phyloP scores from a whole-genome alignment of 2,797 vertebrate species.

The Tadarida brasiliensis region DNA sequence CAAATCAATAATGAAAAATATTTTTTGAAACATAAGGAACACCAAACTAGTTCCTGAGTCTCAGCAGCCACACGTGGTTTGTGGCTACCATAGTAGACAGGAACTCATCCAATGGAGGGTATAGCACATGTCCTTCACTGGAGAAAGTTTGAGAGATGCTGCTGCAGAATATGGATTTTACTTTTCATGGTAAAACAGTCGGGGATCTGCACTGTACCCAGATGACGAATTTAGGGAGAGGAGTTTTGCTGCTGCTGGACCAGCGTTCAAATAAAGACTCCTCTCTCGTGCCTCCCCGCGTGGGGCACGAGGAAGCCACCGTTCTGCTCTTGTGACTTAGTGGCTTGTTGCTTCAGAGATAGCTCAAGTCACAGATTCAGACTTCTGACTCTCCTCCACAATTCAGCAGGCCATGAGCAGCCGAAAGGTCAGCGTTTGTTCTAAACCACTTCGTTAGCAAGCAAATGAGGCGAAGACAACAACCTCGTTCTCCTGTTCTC shows the following conservation, averaged over 20 bases:
- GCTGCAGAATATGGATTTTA: neutral
- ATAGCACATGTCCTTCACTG: neutral
- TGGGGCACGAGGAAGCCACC: neutral
- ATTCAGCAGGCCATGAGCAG: neutral
- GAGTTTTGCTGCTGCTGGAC: neutral
- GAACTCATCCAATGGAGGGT: neutral
- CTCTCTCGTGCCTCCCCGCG: neutral
- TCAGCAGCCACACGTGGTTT: neutral
- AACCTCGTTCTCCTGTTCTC: neutral
- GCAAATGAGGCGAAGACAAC: slow-evolving; percentile 33
- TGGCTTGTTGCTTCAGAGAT: neutral
- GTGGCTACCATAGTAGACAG: neutral
- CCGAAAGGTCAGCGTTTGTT: slow-evolving; percentile 45
- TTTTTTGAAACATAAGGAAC: neutral
- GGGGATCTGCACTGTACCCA: neutral
- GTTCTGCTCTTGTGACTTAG: neutral
- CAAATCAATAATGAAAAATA: too few species aligned
- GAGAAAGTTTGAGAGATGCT: neutral
- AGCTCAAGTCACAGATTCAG: slow-evolving; percentile 4
- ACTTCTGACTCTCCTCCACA: neutral
- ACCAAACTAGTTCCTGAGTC: neutral
- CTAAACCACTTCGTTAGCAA: slow-evolving; percentile 24
- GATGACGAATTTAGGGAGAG: neutral
- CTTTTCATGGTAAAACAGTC: neutral
- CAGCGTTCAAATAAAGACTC: neutral